These are phyloP conservation scores for Antechinus flavipes DNA, from an alignment of 2,113 vertebrate species.

Conservation along the genomic window DNA sequence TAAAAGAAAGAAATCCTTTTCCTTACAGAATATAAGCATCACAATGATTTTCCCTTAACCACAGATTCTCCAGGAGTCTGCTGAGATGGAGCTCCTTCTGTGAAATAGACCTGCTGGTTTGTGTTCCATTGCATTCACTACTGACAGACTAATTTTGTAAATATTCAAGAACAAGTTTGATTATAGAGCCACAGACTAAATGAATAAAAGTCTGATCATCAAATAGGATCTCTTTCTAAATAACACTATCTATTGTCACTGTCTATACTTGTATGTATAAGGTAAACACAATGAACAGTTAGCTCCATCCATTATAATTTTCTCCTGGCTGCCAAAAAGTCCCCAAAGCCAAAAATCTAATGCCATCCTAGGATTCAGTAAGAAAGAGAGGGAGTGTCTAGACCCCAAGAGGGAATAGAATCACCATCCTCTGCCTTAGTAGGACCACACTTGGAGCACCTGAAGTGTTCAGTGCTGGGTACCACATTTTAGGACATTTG, in stretches of 20 bases:
- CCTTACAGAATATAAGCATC: neutral
- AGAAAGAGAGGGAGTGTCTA: neutral
- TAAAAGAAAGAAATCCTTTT: neutral
- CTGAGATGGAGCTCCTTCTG: constrained; percentile 69
- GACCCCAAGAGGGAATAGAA: neutral
- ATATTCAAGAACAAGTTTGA: constrained; percentile 39
- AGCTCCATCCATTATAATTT: neutral
- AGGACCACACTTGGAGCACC: neutral
- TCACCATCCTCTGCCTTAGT: neutral
- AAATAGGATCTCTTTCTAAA: neutral
- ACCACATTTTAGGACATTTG: neutral
- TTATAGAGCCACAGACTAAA: neutral
- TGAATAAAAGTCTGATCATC: neutral
- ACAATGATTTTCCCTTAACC: constrained; percentile 56
- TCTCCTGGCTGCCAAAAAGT: neutral
- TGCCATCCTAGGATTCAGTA: neutral
- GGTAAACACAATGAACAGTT: constrained; percentile 23
- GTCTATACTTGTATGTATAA: constrained; percentile 6
- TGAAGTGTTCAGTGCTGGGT: neutral
- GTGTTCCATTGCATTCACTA: constrained; percentile 33
- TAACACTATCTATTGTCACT: neutral
- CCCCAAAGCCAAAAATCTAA: neutral
- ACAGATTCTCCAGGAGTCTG: constrained; percentile 64
- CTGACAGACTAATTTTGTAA: constrained; percentile 49
- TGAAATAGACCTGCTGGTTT: constrained; percentile 30